Evolutionary conservation across 64 coral and sea anemone species (phyloP), one percentile per base, ranked within the genome.

Genomic region (Astreopora myriophthalma): DNA sequence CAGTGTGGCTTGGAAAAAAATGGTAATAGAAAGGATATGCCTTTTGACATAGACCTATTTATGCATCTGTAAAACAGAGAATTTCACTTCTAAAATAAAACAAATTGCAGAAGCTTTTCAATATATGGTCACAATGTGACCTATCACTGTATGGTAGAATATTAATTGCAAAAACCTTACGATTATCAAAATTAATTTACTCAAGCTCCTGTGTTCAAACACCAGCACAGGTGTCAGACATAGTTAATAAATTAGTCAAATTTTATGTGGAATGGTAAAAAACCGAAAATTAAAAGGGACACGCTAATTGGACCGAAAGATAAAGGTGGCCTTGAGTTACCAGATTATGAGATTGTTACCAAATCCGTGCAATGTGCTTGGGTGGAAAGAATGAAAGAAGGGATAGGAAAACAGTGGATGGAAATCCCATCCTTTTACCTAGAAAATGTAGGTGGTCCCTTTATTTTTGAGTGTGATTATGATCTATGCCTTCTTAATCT

Each of bases 391-490:
- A 34, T 55, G 49, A 55, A 55, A 55, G 49, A 55, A 55, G 49
- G 49, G 16, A 55, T 55, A 55, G 11, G 49, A 55, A 55, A 55
- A 55, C 49, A 55, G 49, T 55, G 49, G 49, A 46, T 46, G 42
- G 42, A 46, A 46, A 46, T 46, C 11, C 42, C 42, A 46, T 46
- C 42, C 11, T 46, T 55, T 55, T 55, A 17, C 12, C 49, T 55
- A 13, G 49, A 55, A 55, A 55, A 55, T 55, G 8, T 55, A 55
- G 9, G 49, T 1, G 12, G 49, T 55, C 49, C 72, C 39, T 78
- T 78, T 46, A 49, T 78, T 78, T 78, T 78, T 78, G 35, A 78
- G 19, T 78, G 74, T 42, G 39, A 78, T 49, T 78, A 78, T 48
- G 49, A 55, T 55, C 49, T 55, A 55, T 14, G 16, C 16, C 49